Conservation (phyloP, 2,113 vertebrate species). For the Periophthalmodon schlosseri region DNA sequence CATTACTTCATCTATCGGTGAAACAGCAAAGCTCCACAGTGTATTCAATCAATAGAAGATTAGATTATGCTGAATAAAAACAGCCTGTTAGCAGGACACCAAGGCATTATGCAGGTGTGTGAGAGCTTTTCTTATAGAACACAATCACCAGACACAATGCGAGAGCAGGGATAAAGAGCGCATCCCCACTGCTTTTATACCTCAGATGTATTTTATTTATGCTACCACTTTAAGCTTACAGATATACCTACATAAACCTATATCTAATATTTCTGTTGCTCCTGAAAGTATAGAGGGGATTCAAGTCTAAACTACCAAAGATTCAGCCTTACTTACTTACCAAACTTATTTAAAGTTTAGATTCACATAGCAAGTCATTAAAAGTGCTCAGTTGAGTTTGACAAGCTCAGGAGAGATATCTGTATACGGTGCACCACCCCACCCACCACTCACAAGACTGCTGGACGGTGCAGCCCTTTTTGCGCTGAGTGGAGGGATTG, state of each 20-base stretch:
- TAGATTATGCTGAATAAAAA: constrained; percentile 17
- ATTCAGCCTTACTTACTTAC: neutral
- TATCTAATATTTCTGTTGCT: neutral
- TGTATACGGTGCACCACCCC: constrained; percentile 18
- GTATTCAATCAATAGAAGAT: constrained; percentile 23
- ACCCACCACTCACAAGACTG: constrained; percentile 37
- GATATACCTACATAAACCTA: neutral
- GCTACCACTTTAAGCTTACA: neutral
- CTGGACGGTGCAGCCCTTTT: constrained; percentile 52
- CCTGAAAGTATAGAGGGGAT: neutral
- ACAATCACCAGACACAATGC: neutral
- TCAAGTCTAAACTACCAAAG: neutral
- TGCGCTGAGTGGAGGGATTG: constrained; percentile 44
- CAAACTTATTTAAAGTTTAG: constrained; percentile 27
- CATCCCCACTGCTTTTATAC: neutral
- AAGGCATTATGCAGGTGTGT: constrained; percentile 19
- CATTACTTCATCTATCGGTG: constrained; percentile 4
- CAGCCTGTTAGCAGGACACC: neutral
- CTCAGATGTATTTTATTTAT: neutral
- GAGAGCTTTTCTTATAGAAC: neutral
- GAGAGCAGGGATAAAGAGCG: neutral
- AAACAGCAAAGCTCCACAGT: constrained; percentile 12
- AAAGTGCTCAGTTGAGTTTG: constrained; percentile 37
- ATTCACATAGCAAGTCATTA: constrained; percentile 37
- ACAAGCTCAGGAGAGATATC: constrained; percentile 39